Evolutionary conservation across 2,797 vertebrate species (phyloP).

Genomic region (Eulemur mongoz): DNA sequence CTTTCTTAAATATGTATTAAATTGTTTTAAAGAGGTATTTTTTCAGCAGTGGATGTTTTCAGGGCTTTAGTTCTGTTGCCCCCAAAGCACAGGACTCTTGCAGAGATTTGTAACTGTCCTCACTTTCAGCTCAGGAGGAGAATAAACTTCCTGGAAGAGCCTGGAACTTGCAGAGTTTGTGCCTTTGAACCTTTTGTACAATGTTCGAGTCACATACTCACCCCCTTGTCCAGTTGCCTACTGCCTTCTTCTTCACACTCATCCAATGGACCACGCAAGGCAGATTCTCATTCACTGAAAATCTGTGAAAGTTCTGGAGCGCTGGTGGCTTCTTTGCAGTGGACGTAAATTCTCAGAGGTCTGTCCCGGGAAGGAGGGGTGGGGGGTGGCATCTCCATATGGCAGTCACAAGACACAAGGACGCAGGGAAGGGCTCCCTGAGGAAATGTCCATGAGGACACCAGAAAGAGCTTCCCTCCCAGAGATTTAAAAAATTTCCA

Average conservation of each 20-base stretch:
- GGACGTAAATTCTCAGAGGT: neutral
- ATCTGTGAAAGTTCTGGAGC: neutral
- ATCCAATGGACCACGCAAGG: neutral
- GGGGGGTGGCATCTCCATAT: neutral
- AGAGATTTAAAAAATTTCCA: neutral
- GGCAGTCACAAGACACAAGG: neutral
- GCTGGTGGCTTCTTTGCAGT: neutral
- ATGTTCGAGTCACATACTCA: neutral
- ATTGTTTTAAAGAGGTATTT: constrained; percentile 28
- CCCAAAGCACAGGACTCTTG: neutral
- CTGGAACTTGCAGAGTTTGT: neutral
- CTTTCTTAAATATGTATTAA: constrained; percentile 50
- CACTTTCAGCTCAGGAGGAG: neutral
- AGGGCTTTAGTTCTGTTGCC: neutral
- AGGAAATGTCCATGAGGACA: neutral
- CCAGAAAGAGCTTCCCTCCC: neutral
- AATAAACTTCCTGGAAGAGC: neutral
- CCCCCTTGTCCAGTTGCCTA: neutral
- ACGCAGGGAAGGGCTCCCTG: neutral
- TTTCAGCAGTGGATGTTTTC: neutral
- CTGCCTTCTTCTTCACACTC: neutral
- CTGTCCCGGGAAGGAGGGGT: neutral
- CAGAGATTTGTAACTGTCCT: neutral
- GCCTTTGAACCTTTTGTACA: neutral
- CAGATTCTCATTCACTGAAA: neutral